Conservation (phyloP, 2,888 invertebrate species). For the Drosophila buzzatii region DNA sequence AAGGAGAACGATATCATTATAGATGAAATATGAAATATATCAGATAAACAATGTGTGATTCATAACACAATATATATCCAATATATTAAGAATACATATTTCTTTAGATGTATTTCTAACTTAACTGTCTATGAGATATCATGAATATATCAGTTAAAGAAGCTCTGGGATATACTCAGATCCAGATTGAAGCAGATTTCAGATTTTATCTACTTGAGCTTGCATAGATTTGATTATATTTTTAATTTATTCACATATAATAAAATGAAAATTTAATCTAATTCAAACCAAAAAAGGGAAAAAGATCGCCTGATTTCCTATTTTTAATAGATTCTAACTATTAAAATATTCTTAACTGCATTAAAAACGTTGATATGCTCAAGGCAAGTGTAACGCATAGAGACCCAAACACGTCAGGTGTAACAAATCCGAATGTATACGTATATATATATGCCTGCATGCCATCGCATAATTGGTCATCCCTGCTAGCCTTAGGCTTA, state of each 20-base stretch:
- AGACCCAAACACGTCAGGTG: slow-evolving; percentile 8
- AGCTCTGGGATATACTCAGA: too few relatives aligned
- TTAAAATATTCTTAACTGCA: not conserved
- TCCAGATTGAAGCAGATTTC: too few relatives aligned
- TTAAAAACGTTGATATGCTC: not conserved
- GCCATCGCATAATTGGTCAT: slow-evolving; percentile 37
- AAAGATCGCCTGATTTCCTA: too few relatives aligned
- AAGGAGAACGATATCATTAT: not conserved
- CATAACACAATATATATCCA: too few relatives aligned
- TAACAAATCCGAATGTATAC: slow-evolving; percentile 35
- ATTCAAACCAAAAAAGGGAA: not conserved
- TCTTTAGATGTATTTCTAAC: not conserved
- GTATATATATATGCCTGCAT: not conserved
- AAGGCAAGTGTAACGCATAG: not conserved
- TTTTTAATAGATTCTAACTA: too few relatives aligned
- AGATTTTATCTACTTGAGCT: too few relatives aligned
- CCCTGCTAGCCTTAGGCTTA: slow-evolving; percentile 40
- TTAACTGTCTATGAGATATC: not conserved
- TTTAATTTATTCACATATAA: too few relatives aligned
- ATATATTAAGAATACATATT: too few relatives aligned
- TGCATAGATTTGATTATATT: too few relatives aligned
- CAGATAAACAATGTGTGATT: too few relatives aligned
- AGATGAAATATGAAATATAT: too few relatives aligned
- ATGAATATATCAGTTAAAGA: not conserved
- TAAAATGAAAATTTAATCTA: too few relatives aligned